Conservation (phyloP, 2,888 invertebrate species). For the Meteorus colon region DNA sequence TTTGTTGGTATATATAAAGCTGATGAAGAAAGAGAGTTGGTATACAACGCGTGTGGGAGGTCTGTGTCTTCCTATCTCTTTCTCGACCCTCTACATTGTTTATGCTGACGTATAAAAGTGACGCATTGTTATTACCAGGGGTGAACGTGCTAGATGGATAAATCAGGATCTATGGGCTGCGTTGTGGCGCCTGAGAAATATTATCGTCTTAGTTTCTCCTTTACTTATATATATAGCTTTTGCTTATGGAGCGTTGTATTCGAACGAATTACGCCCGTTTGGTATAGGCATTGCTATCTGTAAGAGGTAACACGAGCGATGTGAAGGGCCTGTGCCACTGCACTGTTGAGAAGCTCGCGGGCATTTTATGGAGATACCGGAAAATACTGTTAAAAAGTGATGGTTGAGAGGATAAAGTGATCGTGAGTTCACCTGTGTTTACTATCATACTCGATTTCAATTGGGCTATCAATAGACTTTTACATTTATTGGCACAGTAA, state of each 20-base stretch:
- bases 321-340: constrained; percentile 52
- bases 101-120: constrained; percentile 66
- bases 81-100: constrained; percentile 57
- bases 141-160: constrained; percentile 65
- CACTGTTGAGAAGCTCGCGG: constrained; percentile 57
- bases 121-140: constrained; percentile 65
- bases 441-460: too few species aligned
- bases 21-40: constrained; percentile 36
- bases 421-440: background rate
- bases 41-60: constrained; percentile 48
- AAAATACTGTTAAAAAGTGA: constrained; percentile 15
- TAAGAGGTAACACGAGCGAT: constrained; percentile 55
- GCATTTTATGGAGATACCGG: constrained; percentile 8
- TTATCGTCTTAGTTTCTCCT: constrained; percentile 62
- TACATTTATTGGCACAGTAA: background rate
- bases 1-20: constrained; percentile 38
- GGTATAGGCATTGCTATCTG: constrained; percentile 51
- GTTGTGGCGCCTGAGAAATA: constrained; percentile 60
- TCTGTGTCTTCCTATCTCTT: constrained; percentile 30
- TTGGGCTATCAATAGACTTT: too few species aligned
- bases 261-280: constrained; percentile 52
- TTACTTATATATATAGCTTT: constrained; percentile 42
- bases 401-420: background rate
- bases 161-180: constrained; percentile 65
- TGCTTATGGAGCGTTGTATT: background rate